Evolutionary conservation across 1,140 invertebrate genomes (phyloP).

Genomic region (Scaptomyza pallida): DNA sequence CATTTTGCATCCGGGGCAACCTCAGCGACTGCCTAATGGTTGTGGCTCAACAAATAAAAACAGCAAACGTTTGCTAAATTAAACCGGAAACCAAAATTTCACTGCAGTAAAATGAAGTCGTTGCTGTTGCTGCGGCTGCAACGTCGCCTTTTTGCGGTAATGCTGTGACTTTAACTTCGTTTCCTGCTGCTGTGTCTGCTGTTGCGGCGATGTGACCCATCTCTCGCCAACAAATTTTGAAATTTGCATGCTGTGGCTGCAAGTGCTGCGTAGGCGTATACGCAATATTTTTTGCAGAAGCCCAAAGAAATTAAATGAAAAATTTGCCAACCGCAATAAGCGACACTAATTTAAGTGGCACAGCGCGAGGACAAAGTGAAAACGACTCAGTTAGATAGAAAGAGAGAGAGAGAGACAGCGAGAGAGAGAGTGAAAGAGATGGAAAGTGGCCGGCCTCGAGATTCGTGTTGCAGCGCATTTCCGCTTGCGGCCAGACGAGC

Average conservation of each 20-base stretch:
- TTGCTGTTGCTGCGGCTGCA: slow-evolving; percentile 32
- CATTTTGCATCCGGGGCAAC: slow-evolving; percentile 9
- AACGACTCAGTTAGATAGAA: neutral
- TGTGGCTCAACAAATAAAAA: slow-evolving; percentile 61
- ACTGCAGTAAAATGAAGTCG: slow-evolving; percentile 28
- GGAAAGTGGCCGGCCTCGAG: slow-evolving; percentile 40
- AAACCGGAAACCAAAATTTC: slow-evolving; percentile 69
- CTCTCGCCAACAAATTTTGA: slow-evolving; percentile 27
- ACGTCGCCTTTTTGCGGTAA: slow-evolving; percentile 70
- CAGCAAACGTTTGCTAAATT: slow-evolving; percentile 79
- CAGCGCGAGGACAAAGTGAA: neutral
- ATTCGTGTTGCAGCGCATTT: slow-evolving; percentile 46
- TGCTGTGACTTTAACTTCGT: slow-evolving; percentile 72
- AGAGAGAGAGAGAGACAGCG: neutral
- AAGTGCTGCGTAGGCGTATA: slow-evolving; percentile 70
- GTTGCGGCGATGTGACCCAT: slow-evolving; percentile 3
- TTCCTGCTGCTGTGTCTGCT: slow-evolving; percentile 35
- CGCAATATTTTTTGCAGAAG: slow-evolving; percentile 61
- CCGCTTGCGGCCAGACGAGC: slow-evolving; percentile 49
- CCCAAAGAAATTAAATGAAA: slow-evolving; percentile 44
- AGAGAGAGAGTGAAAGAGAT: neutral
- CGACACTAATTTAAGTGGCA: slow-evolving; percentile 26
- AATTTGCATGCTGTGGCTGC: slow-evolving; percentile 67
- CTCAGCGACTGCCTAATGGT: slow-evolving; percentile 19
- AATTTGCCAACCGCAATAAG: slow-evolving; percentile 49